phyloP scores from a whole-genome alignment of 2,113 vertebrate genomes.

The Apus apus region DNA sequence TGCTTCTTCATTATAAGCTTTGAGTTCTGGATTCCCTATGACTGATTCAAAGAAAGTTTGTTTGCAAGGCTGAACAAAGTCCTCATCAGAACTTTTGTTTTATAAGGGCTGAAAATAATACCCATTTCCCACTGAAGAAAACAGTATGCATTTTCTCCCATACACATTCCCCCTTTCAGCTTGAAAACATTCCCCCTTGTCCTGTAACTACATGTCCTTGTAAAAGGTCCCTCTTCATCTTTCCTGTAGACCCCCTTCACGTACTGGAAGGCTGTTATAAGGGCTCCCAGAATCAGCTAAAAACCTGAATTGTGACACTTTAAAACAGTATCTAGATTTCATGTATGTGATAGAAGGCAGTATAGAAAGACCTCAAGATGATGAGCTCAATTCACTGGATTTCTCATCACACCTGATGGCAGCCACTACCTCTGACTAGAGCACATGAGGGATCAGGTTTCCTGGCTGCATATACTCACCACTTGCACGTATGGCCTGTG shows the following conservation, averaged over 20 bases:
- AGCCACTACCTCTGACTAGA: rapidly evolving
- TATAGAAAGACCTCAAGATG: rapidly evolving
- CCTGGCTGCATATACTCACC: neutral
- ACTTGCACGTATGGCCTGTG: neutral
- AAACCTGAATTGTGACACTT: neutral
- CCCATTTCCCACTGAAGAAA: neutral
- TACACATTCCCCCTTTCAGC: neutral
- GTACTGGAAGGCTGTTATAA: too few species aligned
- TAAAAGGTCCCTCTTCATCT: too few species aligned
- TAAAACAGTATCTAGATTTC: neutral
- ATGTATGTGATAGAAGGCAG: neutral
- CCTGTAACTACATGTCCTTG: too few species aligned
- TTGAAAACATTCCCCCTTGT: too few species aligned
- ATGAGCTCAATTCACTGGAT: neutral
- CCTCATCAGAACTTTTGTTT: neutral
- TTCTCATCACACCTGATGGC: neutral
- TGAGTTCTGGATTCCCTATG: neutral
- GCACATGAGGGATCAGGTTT: neutral
- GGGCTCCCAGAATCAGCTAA: neutral
- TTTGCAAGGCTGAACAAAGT: neutral
- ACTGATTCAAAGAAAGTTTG: neutral
- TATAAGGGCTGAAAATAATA: neutral
- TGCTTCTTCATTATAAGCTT: neutral
- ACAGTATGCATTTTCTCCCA: neutral
- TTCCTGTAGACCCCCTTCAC: too few species aligned